Evolutionary conservation across 2,113 vertebrate species (phyloP), one percentile per base, ranked within the genome.

Genomic region (Choloepus hoffmanni): DNA sequence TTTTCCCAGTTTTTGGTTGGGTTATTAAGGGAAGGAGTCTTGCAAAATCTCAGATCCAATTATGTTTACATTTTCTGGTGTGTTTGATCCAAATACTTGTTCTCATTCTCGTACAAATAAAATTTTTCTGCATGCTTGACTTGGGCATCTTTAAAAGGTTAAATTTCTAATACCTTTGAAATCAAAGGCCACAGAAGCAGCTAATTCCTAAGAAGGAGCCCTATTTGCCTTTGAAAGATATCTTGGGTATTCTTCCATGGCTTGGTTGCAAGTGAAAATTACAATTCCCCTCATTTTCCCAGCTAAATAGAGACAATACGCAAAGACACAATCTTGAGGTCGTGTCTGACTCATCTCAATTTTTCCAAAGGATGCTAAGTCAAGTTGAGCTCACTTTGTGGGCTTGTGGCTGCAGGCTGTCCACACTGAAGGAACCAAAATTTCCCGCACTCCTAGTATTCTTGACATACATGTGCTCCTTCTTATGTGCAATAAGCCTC

Each of bases 11-110:
- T 33, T 40, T 24, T 19, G 79, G 33, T 36, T 21, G 33, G 43
- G 24, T 83, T 45, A n/a, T 89, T 95, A 78, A 36, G 24, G 30
- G 43, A 89, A 58, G 40, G 7, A 65, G 6, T 19, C 68, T 84
- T 50, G 43, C n/a, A 89, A 93, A 85, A 90, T 60, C 53, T 45
- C 67, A 79, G 90, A 81, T 85, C 90, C 67, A 74, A 85, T 43
- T 81, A 10, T 78, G 43, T 94, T 82, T 96, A 62, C 62, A 53
- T 90, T 88, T 19, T 92, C n/a, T 62, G 67, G 15, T 63, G 65
- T 92, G n/a, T 78, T 92, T 82, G 65, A 40, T 60, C 77, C 72
- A 95, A 94, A 78, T 89, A 88, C 95, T 77, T 94, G 85, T 90
- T 88, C 78, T 63, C 28, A 10, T 6, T 63, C 23, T 90, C 82